Evolutionary conservation across 2,797 vertebrate genomes (phyloP).

Genomic region (Cryptoblepharus egeriae): DNA sequence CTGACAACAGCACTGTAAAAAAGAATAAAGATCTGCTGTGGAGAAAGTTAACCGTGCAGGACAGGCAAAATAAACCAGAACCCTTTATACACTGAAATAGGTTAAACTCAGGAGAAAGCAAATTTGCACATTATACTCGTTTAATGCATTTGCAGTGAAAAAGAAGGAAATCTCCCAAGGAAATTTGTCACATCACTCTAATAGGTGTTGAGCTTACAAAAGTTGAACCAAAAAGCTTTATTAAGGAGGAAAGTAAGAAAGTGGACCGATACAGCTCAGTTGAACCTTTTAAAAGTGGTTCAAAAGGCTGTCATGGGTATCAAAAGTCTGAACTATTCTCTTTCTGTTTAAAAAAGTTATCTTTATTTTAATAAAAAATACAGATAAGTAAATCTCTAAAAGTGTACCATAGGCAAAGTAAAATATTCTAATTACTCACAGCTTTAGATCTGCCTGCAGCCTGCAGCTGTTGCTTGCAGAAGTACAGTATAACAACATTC

Average conservation of each 20-base stretch:
- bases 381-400: no score
- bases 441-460: no score
- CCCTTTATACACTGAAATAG: slow-evolving; percentile 15
- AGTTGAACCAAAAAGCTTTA: slow-evolving; percentile 2
- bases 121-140: slow-evolving; percentile 31
- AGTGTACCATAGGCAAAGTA: no score
- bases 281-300: background rate
- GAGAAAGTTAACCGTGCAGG: slow-evolving; percentile 17
- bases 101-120: slow-evolving; percentile 26
- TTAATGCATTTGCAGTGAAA: slow-evolving; percentile 9
- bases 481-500: no score
- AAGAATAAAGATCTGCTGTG: slow-evolving; percentile 29
- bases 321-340: background rate
- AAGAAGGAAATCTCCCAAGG: slow-evolving; percentile 2
- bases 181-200: slow-evolving; percentile 38
- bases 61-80: slow-evolving; percentile 23
- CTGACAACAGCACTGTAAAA: background rate
- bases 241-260: background rate
- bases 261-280: slow-evolving; percentile 12
- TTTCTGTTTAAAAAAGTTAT: no score
- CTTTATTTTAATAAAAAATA: no score
- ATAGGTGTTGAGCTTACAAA: slow-evolving; percentile 4
- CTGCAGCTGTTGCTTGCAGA: no score
- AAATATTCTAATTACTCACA: no score
- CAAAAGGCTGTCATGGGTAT: fast-evolving